Conservation (phyloP, 2,888 invertebrate genomes). For the Drosophila subquinaria region DNA sequence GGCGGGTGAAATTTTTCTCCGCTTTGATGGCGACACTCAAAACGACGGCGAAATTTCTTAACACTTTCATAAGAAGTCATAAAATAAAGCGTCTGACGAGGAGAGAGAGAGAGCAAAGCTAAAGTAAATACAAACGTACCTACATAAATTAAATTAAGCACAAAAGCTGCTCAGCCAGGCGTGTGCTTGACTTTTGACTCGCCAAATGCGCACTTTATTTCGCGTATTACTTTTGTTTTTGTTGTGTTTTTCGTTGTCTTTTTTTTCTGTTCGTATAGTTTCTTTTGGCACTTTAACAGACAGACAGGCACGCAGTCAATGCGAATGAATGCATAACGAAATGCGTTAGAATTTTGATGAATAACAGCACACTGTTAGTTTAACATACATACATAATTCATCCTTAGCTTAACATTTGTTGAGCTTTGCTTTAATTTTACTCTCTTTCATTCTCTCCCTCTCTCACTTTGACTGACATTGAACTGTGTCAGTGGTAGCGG, state of each 20-base stretch:
- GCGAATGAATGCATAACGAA: slow-evolving; percentile 15
- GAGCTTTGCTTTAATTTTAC: slow-evolving; percentile 16
- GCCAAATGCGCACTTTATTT: slow-evolving; percentile 51
- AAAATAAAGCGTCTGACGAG: slow-evolving; percentile 35
- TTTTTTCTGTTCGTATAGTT: background rate
- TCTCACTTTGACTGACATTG: slow-evolving; percentile 61
- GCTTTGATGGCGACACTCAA: slow-evolving; percentile 45
- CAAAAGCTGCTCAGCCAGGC: slow-evolving; percentile 60
- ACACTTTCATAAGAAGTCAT: slow-evolving; percentile 74
- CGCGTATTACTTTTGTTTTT: slow-evolving; percentile 24
- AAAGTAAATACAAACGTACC: slow-evolving; percentile 14
- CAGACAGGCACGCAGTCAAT: slow-evolving; percentile 4
- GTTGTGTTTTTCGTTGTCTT: background rate
- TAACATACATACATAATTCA: slow-evolving; percentile 14
- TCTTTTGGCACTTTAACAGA: background rate
- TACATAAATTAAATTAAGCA: slow-evolving; percentile 64
- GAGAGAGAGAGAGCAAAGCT: slow-evolving; percentile 16
- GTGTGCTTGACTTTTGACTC: slow-evolving; percentile 58
- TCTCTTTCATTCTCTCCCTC: slow-evolving; percentile 25
- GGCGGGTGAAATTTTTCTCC: slow-evolving; percentile 68
- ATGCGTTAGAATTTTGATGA: slow-evolving; percentile 18
- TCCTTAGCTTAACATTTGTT: slow-evolving; percentile 45
- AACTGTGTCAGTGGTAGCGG: slow-evolving; percentile 71
- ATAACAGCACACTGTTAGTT: slow-evolving; percentile 41
- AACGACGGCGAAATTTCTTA: slow-evolving; percentile 70